Percentiles rank a stretch among this genome's conserved stretches.
These are phyloP conservation scores for Porites australiensis DNA, from an alignment of 64 coral and sea anemone species.

Conservation along the genomic window DNA sequence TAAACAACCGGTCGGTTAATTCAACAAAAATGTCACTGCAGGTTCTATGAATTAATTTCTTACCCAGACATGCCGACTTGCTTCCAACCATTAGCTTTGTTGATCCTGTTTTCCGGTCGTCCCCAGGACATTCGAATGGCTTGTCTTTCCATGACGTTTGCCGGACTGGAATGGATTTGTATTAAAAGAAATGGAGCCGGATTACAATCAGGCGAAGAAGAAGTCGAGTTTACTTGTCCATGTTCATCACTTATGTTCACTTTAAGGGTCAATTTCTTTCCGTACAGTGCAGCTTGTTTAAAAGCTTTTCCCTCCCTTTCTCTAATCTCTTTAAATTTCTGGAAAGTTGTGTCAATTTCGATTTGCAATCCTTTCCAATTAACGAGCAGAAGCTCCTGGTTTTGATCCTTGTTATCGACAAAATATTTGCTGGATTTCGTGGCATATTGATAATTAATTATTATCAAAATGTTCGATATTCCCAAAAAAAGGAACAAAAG, in stretches of 20 bases:
- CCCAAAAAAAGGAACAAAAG: not conserved
- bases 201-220: constrained; percentile 23
- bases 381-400: not conserved
- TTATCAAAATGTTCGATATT: not conserved
- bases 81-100: constrained; percentile 35
- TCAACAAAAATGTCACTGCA: too few species aligned
- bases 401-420: not conserved
- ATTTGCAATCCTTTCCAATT: not conserved
- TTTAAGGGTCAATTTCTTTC: not conserved
- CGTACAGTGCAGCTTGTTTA: not conserved
- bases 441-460: not conserved
- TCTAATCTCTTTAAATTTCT: not conserved
- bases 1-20: too few species aligned
- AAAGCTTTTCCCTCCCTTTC: not conserved
- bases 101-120: constrained; percentile 77
- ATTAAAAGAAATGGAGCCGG: constrained; percentile 66
- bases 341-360: constrained; percentile 13
- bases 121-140: constrained; percentile 91
- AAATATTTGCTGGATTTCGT: not conserved
- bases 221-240: too few species aligned
- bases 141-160: constrained; percentile 75
- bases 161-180: constrained; percentile 76
- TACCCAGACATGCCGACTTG: not conserved
- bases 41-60: not conserved
- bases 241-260: not conserved